Base-by-base conservation (phyloP, 2,797 vertebrate genomes). In the Oreochromis mossambicus region DNA sequence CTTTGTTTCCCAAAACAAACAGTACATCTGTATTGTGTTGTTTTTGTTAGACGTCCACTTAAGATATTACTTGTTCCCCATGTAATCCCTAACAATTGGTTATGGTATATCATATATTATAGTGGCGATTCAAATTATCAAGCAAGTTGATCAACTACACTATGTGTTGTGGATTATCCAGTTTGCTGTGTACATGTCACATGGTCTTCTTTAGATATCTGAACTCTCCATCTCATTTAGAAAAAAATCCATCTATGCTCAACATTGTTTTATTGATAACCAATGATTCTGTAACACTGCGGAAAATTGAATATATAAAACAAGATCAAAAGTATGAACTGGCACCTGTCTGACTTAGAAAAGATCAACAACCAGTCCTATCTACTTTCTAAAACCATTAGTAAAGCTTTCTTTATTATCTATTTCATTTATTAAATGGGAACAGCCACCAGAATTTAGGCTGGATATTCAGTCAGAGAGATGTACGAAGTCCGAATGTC, bases 21-120 rank as follows among this genome's bases (percentile, higher is more conserved):
- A 19, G 34, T 46, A 15, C 26, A 68, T 81, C 81, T 70, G 63
- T 81, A 63, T 79, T 77, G 61, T 26, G 19, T 78, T 91, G 91
- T 92, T 92, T 87, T 89, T 77, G 79, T 87, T 85, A 43, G 77
- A 36, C 51, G 11, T 83, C 86, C 86, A 91, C 84, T 89, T 91
- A 87, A 56, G 19, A 86, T 91, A 90, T 93, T 92, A 85, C 83
- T 48, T 86, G 75, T 55, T 88, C 38, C 77, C 66, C 9, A 55
- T 68, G 46, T 92, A 90, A 92, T 92, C 92, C 75, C 48, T 38
- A 78, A 79, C 79, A 51, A 79, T 38, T 81, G 73, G 58, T 61
- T 58, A 11, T 75, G 63, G 41, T n/a, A 79, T 52, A 89, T 87
- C 81, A 73, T 83, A 78, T 83, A 80, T 83, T 83, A 52, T 73